These are phyloP conservation scores for Alexandromys oeconomus DNA, from an alignment of 2,797 vertebrate species.

Conservation along the genomic window DNA sequence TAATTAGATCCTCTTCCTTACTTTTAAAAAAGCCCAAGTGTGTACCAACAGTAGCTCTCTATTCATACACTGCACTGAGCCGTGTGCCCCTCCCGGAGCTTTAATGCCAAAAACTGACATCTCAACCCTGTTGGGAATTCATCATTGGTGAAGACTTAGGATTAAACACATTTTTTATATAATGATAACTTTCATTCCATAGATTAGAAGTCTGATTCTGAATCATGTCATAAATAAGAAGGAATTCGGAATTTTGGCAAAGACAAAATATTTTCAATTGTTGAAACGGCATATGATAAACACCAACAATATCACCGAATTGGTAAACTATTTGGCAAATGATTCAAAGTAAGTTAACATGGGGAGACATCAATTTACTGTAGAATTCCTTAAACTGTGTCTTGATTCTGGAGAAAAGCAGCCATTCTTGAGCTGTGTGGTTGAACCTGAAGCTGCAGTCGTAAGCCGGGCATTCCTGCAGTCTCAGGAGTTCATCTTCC, in stretches of 20 bases:
- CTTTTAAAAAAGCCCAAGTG: neutral
- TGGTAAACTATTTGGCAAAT: constrained; percentile 90
- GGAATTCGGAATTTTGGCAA: constrained; percentile 90
- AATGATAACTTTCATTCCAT: constrained; percentile 49
- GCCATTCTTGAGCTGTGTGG: neutral
- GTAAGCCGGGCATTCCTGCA: rapidly evolving
- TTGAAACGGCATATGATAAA: constrained; percentile 90
- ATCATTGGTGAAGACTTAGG: neutral
- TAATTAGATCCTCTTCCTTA: constrained; percentile 11
- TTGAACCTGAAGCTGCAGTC: neutral
- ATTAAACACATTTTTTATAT: neutral
- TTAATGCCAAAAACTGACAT: neutral
- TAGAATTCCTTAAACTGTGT: neutral
- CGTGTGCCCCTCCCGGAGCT: too few relatives aligned
- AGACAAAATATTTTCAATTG: constrained; percentile 91
- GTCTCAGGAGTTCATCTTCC: neutral
- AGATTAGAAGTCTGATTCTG: constrained; percentile 93
- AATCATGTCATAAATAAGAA: constrained; percentile 89
- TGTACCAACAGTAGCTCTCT: neutral
- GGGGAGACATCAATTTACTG: neutral
- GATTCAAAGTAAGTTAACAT: constrained; percentile 90
- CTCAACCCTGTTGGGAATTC: neutral
- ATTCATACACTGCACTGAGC: neutral
- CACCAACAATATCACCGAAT: constrained; percentile 88
- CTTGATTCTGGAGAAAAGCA: neutral